These are phyloP conservation scores for Pagrus major DNA, from an alignment of 2,113 vertebrate genomes.

Conservation along the genomic window DNA sequence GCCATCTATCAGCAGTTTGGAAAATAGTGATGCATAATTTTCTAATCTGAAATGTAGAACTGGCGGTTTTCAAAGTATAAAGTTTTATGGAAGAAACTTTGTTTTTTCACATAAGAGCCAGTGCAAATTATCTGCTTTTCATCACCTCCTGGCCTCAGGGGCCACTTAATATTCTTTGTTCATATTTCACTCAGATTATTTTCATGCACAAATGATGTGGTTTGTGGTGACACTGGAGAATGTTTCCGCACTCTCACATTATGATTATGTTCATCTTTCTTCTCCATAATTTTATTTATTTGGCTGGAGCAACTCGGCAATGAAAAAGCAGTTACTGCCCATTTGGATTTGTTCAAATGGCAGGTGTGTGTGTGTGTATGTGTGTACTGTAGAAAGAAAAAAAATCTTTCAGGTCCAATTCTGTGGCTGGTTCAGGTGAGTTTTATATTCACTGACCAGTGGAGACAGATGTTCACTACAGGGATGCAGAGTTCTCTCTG, in stretches of 20 bases:
- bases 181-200: constrained; percentile 53
- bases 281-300: constrained; percentile 36
- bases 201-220: constrained; percentile 64
- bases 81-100: constrained; percentile 6
- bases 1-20: neutral
- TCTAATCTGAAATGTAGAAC: constrained; percentile 1
- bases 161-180: constrained; percentile 33
- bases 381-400: no score
- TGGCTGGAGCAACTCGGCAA: constrained; percentile 21
- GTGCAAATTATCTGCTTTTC: constrained; percentile 41
- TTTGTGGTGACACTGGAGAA: constrained; percentile 51
- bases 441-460: no score
- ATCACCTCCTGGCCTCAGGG: constrained; percentile 28
- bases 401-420: no score
- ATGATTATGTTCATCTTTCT: constrained; percentile 51
- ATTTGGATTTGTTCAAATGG: constrained; percentile 32
- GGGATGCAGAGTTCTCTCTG: no score
- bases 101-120: constrained; percentile 23
- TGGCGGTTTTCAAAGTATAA: neutral
- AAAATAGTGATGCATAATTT: no score
- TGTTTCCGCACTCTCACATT: constrained; percentile 41
- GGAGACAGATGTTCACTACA: no score
- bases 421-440: no score
- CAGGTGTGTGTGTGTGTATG: no score
- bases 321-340: constrained; percentile 32